Conservation (phyloP, 1,140 invertebrate species). For the Himalopsyche phryganea region DNA sequence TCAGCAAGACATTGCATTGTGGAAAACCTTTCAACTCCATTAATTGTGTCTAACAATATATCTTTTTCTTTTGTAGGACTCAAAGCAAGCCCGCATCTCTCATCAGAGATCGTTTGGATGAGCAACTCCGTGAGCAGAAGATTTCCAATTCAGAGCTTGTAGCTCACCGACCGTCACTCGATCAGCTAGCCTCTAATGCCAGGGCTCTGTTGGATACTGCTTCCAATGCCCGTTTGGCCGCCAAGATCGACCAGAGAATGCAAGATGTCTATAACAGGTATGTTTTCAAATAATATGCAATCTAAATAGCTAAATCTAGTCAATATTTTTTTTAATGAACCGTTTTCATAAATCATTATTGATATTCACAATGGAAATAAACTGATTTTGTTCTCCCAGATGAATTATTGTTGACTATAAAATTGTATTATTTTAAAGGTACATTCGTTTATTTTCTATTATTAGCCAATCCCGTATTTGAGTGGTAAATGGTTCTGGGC, state of each 20-base stretch:
- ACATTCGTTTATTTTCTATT: no score
- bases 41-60: no score
- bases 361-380: no score
- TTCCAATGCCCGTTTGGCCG: constrained; percentile 80
- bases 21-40: no score
- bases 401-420: no score
- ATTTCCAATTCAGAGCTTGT: constrained; percentile 79
- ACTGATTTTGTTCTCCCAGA: no score
- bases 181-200: constrained; percentile 73
- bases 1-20: no score
- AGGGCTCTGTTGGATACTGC: constrained; percentile 76
- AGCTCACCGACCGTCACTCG: constrained; percentile 78
- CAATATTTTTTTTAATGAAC: background rate
- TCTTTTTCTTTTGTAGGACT: constrained; percentile 51
- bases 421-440: no score
- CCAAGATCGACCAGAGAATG: constrained; percentile 84
- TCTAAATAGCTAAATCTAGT: background rate
- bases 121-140: constrained; percentile 82
- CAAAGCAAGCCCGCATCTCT: constrained; percentile 80
- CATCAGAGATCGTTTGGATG: constrained; percentile 83
- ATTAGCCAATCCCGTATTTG: no score
- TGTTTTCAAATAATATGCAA: constrained; percentile 3
- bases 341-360: no score
- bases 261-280: constrained; percentile 71
- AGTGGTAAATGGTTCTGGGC: no score